Evolutionary conservation across 2,797 vertebrate species (phyloP), one percentile per base, ranked within the genome.

Genomic region (Sebastes steindachneri): DNA sequence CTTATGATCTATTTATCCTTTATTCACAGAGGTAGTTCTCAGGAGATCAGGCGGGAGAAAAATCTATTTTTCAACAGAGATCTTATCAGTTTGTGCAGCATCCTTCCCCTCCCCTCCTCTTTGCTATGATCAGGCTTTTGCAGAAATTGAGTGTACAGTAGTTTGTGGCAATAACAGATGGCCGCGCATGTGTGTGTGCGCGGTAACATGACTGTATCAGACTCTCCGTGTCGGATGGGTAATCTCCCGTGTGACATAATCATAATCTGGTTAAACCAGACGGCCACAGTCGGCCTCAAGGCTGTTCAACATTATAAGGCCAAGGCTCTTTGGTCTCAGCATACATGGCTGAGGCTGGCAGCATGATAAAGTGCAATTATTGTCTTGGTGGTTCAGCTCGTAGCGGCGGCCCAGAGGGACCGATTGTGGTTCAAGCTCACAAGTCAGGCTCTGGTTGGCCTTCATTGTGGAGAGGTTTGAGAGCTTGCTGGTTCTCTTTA

Each of bases 231-330:
- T 97, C 73, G 64, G 84, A 88, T 73, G 77, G 82, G 29, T 92
- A 90, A 92, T 92, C 91, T 91, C 83, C 81, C 3, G 21, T 84
- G 88, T 89, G 89, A 91, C 88, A 87, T 85, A 88, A 84, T 90
- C 86, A 80, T 91, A 93, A 94, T 94, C 90, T 91, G 85, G 88
- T 93, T 92, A 90, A 93, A 91, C 48, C 87, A 80, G 96, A 45
- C 69, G 28, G 82, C 80, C 80, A 31, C 87, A 83, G 75, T 80
- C 25, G 79, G 78, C 84, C 87, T 84, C 28, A 23, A 94, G 95
- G 89, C 94, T 92, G 95, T 94, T 96, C 95, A 92, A 93, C 94
- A 92, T 96, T 95, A 93, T 94, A 93, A 94, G 95, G 89, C 88
- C 59, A 31, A 66, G 69, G 79, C 84, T 87, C 73, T 86, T 70